Percentiles rank a stretch among this genome's conserved stretches.
Evolutionary conservation across 2,888 invertebrate genomes (phyloP).

Genomic region (Mesochorus sp.): DNA sequence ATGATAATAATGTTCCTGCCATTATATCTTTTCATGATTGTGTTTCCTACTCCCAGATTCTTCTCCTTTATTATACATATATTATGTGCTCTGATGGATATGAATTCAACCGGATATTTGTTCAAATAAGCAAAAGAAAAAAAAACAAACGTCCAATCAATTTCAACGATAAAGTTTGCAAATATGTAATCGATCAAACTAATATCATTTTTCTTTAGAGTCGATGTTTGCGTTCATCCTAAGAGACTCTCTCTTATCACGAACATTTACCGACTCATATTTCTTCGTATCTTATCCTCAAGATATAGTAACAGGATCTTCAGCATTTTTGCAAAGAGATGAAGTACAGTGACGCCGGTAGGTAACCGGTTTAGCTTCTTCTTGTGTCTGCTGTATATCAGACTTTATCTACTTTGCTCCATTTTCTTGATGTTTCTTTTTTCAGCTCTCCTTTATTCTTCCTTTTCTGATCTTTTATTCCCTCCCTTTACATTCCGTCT

Average conservation of each 20-base stretch:
- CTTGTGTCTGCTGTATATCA: not conserved
- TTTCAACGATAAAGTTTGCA: not conserved
- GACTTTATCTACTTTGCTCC: not conserved
- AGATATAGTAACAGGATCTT: constrained; percentile 16
- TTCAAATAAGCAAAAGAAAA: not conserved
- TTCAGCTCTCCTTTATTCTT: not conserved
- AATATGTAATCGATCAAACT: not conserved
- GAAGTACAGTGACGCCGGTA: not conserved
- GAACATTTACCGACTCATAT: not conserved
- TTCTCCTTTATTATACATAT: not conserved
- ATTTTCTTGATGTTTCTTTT: constrained; percentile 4
- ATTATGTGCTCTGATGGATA: not conserved
- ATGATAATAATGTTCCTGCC: not conserved
- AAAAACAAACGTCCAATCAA: not conserved
- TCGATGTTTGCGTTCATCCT: constrained; percentile 3
- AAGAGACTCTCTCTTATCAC: not conserved
- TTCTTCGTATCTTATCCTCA: not conserved
- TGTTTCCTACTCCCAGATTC: not conserved
- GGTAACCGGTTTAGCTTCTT: not conserved
- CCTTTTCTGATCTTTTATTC: constrained; percentile 23
- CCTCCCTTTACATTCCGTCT: constrained; percentile 6
- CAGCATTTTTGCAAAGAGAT: not conserved
- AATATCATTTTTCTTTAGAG: not conserved
- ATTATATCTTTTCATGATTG: not conserved
- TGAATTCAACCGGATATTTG: not conserved